phyloP scores from a whole-genome alignment of 2,797 vertebrate species.

The Neopelma chrysocephalum region DNA sequence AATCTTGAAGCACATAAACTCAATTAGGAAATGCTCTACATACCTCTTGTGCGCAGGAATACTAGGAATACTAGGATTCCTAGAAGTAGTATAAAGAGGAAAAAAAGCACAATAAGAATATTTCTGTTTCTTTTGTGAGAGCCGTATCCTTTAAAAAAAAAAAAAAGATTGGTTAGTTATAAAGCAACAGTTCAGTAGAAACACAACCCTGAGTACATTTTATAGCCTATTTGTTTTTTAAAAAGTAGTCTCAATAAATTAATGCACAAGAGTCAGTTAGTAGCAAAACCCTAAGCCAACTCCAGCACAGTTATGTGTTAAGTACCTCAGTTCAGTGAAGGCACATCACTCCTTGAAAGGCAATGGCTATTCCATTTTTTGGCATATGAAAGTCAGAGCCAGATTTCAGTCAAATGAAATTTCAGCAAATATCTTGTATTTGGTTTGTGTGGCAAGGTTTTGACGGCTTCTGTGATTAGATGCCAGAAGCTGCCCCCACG shows the following conservation, averaged over 20 bases:
- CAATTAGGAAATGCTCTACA: not conserved
- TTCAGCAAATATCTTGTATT: not conserved
- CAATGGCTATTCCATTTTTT: not conserved
- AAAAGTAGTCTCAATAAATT: not conserved
- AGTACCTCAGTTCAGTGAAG: not conserved
- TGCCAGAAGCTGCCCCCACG: not conserved
- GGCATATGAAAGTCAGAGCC: not conserved
- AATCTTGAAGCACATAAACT: not conserved
- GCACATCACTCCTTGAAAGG: not conserved
- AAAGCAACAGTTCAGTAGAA: not conserved
- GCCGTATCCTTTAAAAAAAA: not conserved
- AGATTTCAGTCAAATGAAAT: not conserved
- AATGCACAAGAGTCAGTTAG: not conserved
- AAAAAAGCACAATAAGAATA: fast-evolving
- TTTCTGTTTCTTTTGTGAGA: fast-evolving
- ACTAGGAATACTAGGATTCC: fast-evolving
- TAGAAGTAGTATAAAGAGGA: fast-evolving
- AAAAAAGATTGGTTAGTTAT: not conserved
- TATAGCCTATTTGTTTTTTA: not conserved
- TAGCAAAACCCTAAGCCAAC: not conserved
- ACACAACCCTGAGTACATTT: not conserved
- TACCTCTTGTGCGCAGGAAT: fast-evolving
- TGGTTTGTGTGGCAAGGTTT: not conserved
- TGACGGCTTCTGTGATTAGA: not conserved
- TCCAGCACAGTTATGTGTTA: not conserved